Evolutionary conservation across 1,140 invertebrate species (phyloP), one percentile per base, ranked within the genome.

Genomic region (Drosophila auraria): DNA sequence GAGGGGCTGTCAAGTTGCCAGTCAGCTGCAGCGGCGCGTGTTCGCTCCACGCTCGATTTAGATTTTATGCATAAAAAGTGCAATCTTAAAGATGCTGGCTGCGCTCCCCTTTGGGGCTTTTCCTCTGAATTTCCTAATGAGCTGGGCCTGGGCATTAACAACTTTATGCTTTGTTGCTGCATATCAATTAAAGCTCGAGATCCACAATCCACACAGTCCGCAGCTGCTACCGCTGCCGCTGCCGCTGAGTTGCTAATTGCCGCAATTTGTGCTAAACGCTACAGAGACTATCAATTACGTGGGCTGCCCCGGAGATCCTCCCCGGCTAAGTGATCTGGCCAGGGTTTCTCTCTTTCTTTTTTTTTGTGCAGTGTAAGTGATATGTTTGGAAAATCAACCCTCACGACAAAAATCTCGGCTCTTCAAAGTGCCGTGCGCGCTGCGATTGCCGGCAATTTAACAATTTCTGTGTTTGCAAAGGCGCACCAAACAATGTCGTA

Each of bases 101-200:
- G 36, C 42, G 51, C 73, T 51, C 66, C 78, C 40, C 66, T 74
- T 58, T 47, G 42, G 57, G 23, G 56, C 65, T 89, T 56, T 89
- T 89, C 86, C 42, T 42, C 56, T 80, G 86, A 89, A 89, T 80
- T 86, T 51, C 68, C 50, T 89, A 89, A 89, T 89, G 86, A 89
- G 86, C 83, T 66, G 54, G 54, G 83, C 78, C 81, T 89, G 83
- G 58, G 80, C 76, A 90, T 89, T 89, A 89, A 90, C 86, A 89
- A 89, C 86, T 89, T 89, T 90, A 82, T 89, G 84, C 82, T 82
- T 90, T 89, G 84, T 89, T 90, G 75, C 76, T 87, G 84, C 86
- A 87, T 89, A 87, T 87, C 84, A 87, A 89, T 89, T 89, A 86
- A 90, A 89, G 82, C 75, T 80, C 50, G 42, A 62, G 69, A 71